phyloP scores from a whole-genome alignment of 2,888 invertebrate species.

The Leucozona laternaria region DNA sequence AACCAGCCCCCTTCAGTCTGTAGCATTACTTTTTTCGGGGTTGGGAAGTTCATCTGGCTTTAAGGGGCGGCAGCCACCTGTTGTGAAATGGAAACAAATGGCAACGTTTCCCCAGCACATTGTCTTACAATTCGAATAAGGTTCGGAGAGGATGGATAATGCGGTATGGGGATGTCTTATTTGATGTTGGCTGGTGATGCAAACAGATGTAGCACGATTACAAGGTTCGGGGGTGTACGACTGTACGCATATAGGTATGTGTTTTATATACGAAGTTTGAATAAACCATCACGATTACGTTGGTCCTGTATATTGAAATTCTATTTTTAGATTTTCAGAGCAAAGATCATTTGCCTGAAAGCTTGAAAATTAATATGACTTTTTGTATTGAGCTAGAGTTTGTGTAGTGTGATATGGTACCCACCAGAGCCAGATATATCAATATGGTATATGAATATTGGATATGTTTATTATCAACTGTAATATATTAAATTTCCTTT shows the following conservation, averaged over 20 bases:
- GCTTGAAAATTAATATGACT: conserved; percentile 53
- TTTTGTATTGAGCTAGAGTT: not conserved
- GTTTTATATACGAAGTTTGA: conserved; percentile 34
- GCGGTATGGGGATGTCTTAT: not conserved
- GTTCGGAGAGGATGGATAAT: conserved; percentile 9
- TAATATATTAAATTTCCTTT: not conserved
- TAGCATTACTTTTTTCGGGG: not conserved
- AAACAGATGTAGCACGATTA: conserved; percentile 32
- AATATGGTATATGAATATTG: no score
- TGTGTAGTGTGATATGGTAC: not conserved
- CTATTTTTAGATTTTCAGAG: conserved; percentile 65
- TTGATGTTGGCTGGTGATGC: conserved; percentile 33
- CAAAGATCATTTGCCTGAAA: conserved; percentile 44
- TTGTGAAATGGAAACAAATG: conserved; percentile 70
- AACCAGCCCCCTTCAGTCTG: not conserved
- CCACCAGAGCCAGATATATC: not conserved
- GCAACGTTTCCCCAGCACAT: conserved; percentile 62
- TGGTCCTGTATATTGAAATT: conserved; percentile 65
- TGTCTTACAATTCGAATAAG: conserved; percentile 63
- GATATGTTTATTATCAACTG: not conserved
- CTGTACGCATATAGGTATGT: not conserved
- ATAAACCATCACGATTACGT: conserved; percentile 40
- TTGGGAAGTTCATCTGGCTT: conserved; percentile 11
- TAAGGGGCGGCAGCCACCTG: conserved; percentile 70
- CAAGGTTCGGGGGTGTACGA: not conserved